Base-by-base conservation (phyloP, 2,888 invertebrate genomes). In the Drosophila heteroneura region DNA sequence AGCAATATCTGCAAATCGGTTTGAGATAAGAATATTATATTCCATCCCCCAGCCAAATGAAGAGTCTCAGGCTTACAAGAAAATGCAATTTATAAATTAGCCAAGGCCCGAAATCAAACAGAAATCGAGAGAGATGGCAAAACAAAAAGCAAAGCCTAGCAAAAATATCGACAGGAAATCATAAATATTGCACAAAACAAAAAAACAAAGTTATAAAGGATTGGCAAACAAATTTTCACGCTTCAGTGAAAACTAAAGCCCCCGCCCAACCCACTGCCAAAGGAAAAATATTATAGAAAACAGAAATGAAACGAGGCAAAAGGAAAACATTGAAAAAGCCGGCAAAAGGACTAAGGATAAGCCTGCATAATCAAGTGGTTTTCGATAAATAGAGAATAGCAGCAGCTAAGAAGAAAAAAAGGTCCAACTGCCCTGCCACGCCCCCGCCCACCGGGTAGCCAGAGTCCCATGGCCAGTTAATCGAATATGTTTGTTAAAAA, bases 301-400 rank as follows among this genome's bases (percentile, higher is more conserved):
- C 58, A 70, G 73, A 80, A 67, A 61, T 59, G 74, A 74, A 68
- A 52, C 74, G 56, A 56, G 67, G 70, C 60, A 63, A 80, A 80
- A 73, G 79, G 58, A 78, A 81, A 80, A 81, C 73, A 78, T 68
- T 39, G 67, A 74, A 44, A 52, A 60, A 56, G 62, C 57, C 57
- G 54, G 59, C 58, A 78, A 83, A 87, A 80, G 77, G 88, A 74
- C 79, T 74, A 80, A 75, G 89, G 81, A 82, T 90, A 91, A 89
- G 83, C 88, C 85, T 83, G 90, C 89, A 91, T 91, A 91, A 91
- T 91, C 89, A 91, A 91, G 89, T 89, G 91, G 89, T 90, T 87
- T 88, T 83, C 89, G 80, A 85, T 90, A 91, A 91, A 91, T 90
- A 86, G 88, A 87, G 79, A 76, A 81, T 74, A 75, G 72, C 70